Evolutionary conservation across 1,140 invertebrate species (phyloP).

Genomic region (Lepeophtheirus salmonis): DNA sequence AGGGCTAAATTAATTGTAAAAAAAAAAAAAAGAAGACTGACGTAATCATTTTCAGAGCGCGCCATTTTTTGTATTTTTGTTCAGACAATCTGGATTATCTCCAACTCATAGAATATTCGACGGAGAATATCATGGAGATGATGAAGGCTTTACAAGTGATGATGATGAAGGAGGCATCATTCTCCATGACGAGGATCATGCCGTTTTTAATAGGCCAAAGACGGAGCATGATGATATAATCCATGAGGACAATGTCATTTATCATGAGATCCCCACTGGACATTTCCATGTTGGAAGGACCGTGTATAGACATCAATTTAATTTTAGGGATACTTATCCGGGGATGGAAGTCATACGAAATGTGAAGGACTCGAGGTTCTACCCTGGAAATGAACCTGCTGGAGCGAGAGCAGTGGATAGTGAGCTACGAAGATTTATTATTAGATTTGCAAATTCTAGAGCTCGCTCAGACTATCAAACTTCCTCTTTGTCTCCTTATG

Average conservation of each 20-base stretch:
- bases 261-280: neutral
- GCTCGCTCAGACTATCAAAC: neutral
- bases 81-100: neutral
- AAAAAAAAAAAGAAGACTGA: too few species aligned
- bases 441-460: neutral
- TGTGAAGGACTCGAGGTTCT: neutral
- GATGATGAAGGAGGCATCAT: neutral
- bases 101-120: neutral
- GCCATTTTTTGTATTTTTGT: neutral
- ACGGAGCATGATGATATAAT: neutral
- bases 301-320: neutral
- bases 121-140: neutral
- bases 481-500: too few species aligned
- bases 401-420: neutral
- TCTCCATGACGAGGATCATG: neutral
- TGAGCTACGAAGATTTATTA: neutral
- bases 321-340: neutral
- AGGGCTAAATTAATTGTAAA: too few species aligned
- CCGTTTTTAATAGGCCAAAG: neutral
- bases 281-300: neutral
- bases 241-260: neutral
- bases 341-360: neutral
- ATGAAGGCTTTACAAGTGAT: neutral
- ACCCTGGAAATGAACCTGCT: neutral
- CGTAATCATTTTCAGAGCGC: neutral